These are phyloP conservation scores for Capitella teleta DNA, from an alignment of 1,140 invertebrate species.

Conservation along the genomic window DNA sequence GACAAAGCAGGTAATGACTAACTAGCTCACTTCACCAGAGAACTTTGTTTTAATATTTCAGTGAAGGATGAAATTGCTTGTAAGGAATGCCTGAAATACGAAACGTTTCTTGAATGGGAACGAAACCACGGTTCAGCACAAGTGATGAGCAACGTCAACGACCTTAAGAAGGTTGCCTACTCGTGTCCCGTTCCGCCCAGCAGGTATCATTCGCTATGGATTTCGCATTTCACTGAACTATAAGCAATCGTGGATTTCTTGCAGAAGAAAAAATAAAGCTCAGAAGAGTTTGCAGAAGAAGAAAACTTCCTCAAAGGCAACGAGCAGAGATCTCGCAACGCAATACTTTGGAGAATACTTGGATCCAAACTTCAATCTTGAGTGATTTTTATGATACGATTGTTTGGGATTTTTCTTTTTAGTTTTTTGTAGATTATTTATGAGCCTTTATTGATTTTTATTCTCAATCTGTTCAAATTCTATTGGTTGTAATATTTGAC, in stretches of 20 bases:
- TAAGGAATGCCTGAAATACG: not conserved
- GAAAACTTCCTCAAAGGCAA: not conserved
- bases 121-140: not conserved
- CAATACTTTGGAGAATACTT: not conserved
- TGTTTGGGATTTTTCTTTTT: not conserved
- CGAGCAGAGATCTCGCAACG: not conserved
- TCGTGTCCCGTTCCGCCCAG: not conserved
- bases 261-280: not conserved
- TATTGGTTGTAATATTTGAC: too few relatives aligned
- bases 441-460: not conserved
- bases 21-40: not conserved
- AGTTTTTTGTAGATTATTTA: too few relatives aligned
- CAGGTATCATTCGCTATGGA: not conserved
- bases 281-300: not conserved
- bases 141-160: not conserved
- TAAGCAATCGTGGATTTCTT: not conserved
- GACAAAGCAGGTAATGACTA: conserved; percentile 26
- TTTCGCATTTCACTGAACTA: not conserved
- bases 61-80: not conserved
- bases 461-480: not conserved
- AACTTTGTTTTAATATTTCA: not conserved
- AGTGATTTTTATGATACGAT: not conserved
- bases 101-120: not conserved
- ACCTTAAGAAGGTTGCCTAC: not conserved
- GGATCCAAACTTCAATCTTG: not conserved